Conservation (phyloP, 2,113 vertebrate genomes). For the Myotis lucifugus region DNA sequence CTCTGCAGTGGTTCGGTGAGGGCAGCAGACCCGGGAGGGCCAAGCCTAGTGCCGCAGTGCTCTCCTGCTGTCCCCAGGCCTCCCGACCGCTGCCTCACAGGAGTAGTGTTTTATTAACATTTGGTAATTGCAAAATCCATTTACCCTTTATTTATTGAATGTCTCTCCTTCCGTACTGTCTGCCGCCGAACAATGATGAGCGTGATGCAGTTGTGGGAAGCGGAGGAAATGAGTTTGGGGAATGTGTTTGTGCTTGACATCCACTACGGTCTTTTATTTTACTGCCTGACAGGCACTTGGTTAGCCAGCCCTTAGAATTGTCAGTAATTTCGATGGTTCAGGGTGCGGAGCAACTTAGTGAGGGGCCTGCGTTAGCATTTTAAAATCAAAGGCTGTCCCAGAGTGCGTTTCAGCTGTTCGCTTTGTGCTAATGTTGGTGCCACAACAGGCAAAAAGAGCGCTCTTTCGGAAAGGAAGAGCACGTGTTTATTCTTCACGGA, state of each 20-base stretch:
- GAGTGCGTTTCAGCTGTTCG: too few species aligned
- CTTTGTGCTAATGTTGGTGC: background rate
- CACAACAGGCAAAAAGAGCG: background rate
- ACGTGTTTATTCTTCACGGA: constrained; percentile 22
- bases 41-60: fast-evolving
- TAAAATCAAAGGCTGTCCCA: background rate
- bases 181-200: fast-evolving
- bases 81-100: background rate
- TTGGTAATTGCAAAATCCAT: background rate
- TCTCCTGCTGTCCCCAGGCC: fast-evolving
- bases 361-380: fast-evolving
- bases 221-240: background rate
- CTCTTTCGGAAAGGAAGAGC: background rate
- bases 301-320: background rate
- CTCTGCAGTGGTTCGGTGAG: too few species aligned
- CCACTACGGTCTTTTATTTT: fast-evolving
- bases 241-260: background rate
- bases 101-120: background rate
- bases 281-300: fast-evolving
- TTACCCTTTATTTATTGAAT: fast-evolving
- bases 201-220: fast-evolving
- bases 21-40: too few species aligned
- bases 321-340: fast-evolving
- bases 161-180: fast-evolving
- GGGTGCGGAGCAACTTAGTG: fast-evolving